Percentiles rank a stretch among this genome's conserved stretches.
Conservation (phyloP, 2,113 vertebrate species). For the Laterallus jamaicensis region DNA sequence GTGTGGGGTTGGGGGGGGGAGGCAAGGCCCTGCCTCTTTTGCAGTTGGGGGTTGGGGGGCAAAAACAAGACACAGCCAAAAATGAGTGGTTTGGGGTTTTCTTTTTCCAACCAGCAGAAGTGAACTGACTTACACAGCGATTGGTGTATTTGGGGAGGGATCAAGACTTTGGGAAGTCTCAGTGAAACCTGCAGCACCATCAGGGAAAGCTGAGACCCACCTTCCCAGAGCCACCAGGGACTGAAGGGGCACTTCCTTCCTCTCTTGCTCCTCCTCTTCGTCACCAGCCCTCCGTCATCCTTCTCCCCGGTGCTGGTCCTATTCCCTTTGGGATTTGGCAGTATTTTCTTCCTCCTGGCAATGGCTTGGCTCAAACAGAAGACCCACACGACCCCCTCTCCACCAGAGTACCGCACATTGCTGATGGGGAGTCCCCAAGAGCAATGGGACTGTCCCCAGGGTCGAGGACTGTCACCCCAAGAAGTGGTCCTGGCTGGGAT, state of each 20-base stretch:
- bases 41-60: fast-evolving
- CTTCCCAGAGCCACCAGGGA: not conserved
- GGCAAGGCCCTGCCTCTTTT: not conserved
- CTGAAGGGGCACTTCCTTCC: not conserved
- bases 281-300: not conserved
- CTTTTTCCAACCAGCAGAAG: not conserved
- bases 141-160: not conserved
- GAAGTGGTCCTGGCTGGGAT: not conserved
- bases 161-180: not conserved
- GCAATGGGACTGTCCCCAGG: not conserved
- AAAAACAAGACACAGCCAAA: not conserved
- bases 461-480: not conserved
- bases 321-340: conserved; percentile 13
- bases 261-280: not conserved
- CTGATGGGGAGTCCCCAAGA: not conserved
- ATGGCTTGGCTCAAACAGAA: not conserved
- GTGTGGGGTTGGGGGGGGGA: not conserved
- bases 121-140: not conserved
- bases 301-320: not conserved
- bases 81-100: not conserved
- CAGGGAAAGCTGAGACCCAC: not conserved
- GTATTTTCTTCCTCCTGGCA: conserved; percentile 7
- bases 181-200: not conserved
- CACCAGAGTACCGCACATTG: not conserved
- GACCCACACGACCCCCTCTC: too few relatives aligned